Evolutionary conservation across 1,140 invertebrate species (phyloP), one percentile per base, ranked within the genome.

Genomic region (Drosophila serrata): DNA sequence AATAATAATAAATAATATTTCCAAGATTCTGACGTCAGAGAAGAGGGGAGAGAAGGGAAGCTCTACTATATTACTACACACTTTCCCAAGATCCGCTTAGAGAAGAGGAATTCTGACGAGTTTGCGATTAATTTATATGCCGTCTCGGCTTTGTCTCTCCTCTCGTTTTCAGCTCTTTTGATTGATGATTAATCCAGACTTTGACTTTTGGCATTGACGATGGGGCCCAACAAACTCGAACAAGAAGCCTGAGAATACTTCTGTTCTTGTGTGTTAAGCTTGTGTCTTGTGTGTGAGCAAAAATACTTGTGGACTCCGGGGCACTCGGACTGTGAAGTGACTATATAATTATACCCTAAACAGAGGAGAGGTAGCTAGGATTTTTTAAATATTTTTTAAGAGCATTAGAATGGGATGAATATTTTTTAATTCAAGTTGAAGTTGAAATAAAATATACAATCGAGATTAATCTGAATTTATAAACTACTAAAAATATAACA

Each of bases 181-280:
- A 90, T 88, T 88, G 85, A 88, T 88, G 85, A 90, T 85, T 84
- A 88, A 88, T 90, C 81, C 85, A 90, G 85, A 90, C 81, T 90
- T 88, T 88, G 85, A 84, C 85, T 81, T 88, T 84, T 88, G 85
- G 68, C 85, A 88, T 90, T 84, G 85, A 84, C 73, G 75, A 51
- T 15, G 22, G 45, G 12, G 13, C 19, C 19, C 19, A 22, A 45
- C n/a, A 31, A 29, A n/a, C n/a, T 12, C 51, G 56, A 60, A 37
- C 76, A 58, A 67, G 57, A 65, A 40, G 51, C 60, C 53, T 51
- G 63, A 72, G 42, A 79, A 64, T 49, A 24, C 24, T 24, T n/a
- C 29, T 22, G 13, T 15, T 35, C 55, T 56, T 63, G 55, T 63
- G 61, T 56, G 51, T 53, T 53, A 31, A 31, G 53, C 43, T 45